Conservation (phyloP, 2,888 invertebrate species). For the Xylocampa areola region DNA sequence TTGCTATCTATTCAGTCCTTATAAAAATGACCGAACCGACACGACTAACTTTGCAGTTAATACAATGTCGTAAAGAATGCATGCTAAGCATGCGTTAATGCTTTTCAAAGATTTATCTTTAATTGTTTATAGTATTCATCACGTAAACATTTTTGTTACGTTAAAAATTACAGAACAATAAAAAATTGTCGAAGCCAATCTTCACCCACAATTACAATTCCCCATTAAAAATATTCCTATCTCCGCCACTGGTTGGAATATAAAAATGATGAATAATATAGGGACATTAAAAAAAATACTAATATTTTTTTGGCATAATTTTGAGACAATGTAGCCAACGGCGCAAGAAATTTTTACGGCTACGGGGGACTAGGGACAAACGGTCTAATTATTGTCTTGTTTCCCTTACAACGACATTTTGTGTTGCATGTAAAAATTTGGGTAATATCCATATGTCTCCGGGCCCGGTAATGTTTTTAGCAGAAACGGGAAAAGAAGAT, state of each 20-base stretch:
- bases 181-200: constrained; percentile 7
- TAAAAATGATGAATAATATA: constrained; percentile 48
- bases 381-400: constrained; percentile 57
- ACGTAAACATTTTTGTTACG: too few relatives aligned
- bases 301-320: constrained; percentile 41
- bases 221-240: constrained; percentile 41
- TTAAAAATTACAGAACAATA: constrained; percentile 1
- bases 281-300: constrained; percentile 35
- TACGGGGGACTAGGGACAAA: constrained; percentile 44
- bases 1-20: too few relatives aligned
- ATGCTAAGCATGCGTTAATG: too few relatives aligned
- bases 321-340: constrained; percentile 52
- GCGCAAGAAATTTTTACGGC: constrained; percentile 52
- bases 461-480: constrained; percentile 1
- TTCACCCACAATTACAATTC: constrained; percentile 26
- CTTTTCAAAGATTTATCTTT: too few relatives aligned
- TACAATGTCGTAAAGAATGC: too few relatives aligned
- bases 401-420: constrained; percentile 38
- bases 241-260: constrained; percentile 37
- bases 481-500: background rate
- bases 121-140: too few relatives aligned
- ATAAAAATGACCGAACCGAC: too few relatives aligned
- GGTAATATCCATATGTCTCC: constrained; percentile 16
- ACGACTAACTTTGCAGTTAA: too few relatives aligned
- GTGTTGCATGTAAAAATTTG: constrained; percentile 30